phyloP scores from a whole-genome alignment of 2,113 vertebrate species.

The Entelurus aequoreus region DNA sequence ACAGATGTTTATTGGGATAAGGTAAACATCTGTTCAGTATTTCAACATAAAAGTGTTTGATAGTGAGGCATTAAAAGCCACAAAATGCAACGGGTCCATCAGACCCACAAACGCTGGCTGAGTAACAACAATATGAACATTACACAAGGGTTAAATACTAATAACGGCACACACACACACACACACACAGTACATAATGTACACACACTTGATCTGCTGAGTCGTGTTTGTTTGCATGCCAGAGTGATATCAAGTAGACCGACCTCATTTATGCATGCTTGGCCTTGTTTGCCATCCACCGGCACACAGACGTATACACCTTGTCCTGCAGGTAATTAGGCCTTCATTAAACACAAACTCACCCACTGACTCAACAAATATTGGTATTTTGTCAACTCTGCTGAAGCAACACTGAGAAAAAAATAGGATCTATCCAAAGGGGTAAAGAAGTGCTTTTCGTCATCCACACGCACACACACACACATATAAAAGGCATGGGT shows the following conservation, averaged over 20 bases:
- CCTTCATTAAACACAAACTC: constrained; percentile 55
- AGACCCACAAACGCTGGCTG: too few species aligned
- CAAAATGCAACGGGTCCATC: too few species aligned
- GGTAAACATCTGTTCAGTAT: too few species aligned
- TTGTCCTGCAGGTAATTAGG: constrained; percentile 51
- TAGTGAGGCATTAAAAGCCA: too few species aligned
- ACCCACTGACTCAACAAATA: constrained; percentile 55
- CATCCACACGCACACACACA: constrained; percentile 12
- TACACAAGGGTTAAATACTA: constrained; percentile 23
- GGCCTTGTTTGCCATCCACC: constrained; percentile 17
- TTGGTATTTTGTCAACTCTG: constrained; percentile 45
- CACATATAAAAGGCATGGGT: constrained; percentile 32
- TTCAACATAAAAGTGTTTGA: too few species aligned
- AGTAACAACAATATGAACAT: too few species aligned
- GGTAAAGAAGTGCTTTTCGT: background rate
- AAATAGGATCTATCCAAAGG: background rate
- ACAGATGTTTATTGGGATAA: too few species aligned
- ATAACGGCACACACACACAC: constrained; percentile 41
- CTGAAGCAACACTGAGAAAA: constrained; percentile 38
- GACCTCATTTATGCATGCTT: constrained; percentile 55
- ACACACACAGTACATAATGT: background rate
- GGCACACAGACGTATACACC: constrained; percentile 19
- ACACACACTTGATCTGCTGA: constrained; percentile 58
- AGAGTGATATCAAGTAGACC: constrained; percentile 63
- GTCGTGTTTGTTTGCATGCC: constrained; percentile 52